Percentiles rank a stretch among this genome's conserved stretches.
These are phyloP conservation scores for Hylaeus anthracinus DNA, from an alignment of 1,140 invertebrate genomes.

Conservation along the genomic window DNA sequence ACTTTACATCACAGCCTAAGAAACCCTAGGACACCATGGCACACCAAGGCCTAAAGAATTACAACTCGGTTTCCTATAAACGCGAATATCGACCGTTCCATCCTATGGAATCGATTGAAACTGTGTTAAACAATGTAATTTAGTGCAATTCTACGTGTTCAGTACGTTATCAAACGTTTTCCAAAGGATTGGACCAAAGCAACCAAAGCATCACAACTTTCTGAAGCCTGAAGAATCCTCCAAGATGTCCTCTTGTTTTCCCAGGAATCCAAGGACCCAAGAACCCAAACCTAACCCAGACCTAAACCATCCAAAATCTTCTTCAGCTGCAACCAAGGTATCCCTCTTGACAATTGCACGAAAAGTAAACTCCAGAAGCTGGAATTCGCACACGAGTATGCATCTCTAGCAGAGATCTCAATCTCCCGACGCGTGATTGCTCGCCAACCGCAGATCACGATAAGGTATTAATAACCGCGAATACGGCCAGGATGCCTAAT, in stretches of 20 bases:
- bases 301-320: no score
- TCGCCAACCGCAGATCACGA: slow-evolving; percentile 46
- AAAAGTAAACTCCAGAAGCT: slow-evolving; percentile 29
- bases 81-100: no score
- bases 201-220: background rate
- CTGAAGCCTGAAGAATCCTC: background rate
- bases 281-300: no score
- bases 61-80: no score
- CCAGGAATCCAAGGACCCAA: background rate
- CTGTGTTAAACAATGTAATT: no score
- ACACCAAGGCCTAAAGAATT: no score
- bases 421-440: slow-evolving; percentile 48
- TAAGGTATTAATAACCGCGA: slow-evolving; percentile 60
- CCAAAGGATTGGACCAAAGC: no score
- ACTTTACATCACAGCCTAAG: no score
- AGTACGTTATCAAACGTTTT: no score
- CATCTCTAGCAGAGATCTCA: slow-evolving; percentile 42
- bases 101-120: no score
- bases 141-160: no score
- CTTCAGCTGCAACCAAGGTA: background rate
- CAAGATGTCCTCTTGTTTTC: background rate
- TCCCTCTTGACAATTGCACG: slow-evolving; percentile 34
- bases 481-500: slow-evolving; percentile 52
- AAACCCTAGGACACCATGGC: no score
- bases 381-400: slow-evolving; percentile 42